Evolutionary conservation across 2,888 invertebrate species (phyloP), one percentile per base, ranked within the genome.

Genomic region (Tipula confusa): DNA sequence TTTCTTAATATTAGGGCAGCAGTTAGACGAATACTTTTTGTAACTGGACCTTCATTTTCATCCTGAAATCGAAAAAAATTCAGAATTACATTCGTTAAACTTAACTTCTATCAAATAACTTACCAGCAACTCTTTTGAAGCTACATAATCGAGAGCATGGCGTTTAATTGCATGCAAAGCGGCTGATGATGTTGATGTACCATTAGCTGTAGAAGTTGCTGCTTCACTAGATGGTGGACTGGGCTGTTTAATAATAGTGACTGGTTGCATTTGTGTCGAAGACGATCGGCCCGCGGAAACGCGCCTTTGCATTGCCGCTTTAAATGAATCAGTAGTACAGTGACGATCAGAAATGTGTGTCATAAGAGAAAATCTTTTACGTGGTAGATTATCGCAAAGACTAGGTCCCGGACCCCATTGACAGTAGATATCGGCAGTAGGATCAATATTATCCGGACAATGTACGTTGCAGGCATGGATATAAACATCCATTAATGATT

Each of bases 31-130:
- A 99, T 98, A 90, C 99, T 99, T 91, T 99, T 99, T 83, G 99
- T 99, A 81, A 99, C 98, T 81, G 99, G 99, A 79, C 99, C 99
- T 91, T 99, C 99, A 89, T 98, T 97, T 89, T 98, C 98, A 89
- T 99, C 98, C 97, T 97, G 90, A 43, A 91, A 90, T 86, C 11
- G 24, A 29, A 11, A 83, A 29, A 43, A 83, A 48, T 2, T 29
- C n/a, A 36, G 11, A 11, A 29, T 28, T 84, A 38, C 38, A 28
- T 43, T 3, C 38, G 13, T 24, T 2, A 24, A n/a, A n/a, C n/a
- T n/a, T n/a, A n/a, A n/a, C n/a, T n/a, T n/a, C 4, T 18, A 15
- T 29, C 3, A 64, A n/a, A 79, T 13, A 82, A 86, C 87, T 90
- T 89, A 96, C 96, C 93, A 96, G 95, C 31, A 97, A 91, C 88